Conservation (phyloP, 2,113 vertebrate genomes). For the Piprites chloris region DNA sequence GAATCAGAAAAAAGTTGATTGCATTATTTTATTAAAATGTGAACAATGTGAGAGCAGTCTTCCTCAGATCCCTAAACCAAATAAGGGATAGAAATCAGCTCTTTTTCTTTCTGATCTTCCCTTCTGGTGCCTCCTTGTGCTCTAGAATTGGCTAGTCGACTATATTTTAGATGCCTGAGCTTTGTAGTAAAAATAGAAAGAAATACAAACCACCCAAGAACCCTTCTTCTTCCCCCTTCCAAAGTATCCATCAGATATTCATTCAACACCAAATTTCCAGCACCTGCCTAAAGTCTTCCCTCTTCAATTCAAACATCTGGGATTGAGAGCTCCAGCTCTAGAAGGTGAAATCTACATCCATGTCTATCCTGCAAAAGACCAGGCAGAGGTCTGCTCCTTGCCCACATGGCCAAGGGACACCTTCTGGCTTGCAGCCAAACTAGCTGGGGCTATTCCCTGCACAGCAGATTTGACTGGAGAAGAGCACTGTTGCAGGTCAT, state of each 20-base stretch:
- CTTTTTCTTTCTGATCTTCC: background rate
- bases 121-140: background rate
- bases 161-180: background rate
- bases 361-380: background rate
- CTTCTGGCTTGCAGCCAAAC: background rate
- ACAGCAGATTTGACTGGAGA: background rate
- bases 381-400: background rate
- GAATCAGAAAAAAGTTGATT: background rate
- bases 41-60: background rate
- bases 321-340: background rate
- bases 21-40: constrained; percentile 4
- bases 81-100: constrained; percentile 21
- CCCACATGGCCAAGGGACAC: background rate
- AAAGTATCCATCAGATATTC: background rate
- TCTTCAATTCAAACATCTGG: background rate
- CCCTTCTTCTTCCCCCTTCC: background rate
- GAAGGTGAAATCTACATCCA: background rate
- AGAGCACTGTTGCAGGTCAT: background rate
- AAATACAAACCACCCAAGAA: background rate
- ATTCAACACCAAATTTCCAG: background rate
- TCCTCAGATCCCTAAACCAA: constrained; percentile 18
- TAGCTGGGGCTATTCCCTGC: background rate
- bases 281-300: background rate
- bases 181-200: background rate
- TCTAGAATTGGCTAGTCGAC: background rate